Conservation (phyloP, 2,888 invertebrate species). For the Venusia cambrica region DNA sequence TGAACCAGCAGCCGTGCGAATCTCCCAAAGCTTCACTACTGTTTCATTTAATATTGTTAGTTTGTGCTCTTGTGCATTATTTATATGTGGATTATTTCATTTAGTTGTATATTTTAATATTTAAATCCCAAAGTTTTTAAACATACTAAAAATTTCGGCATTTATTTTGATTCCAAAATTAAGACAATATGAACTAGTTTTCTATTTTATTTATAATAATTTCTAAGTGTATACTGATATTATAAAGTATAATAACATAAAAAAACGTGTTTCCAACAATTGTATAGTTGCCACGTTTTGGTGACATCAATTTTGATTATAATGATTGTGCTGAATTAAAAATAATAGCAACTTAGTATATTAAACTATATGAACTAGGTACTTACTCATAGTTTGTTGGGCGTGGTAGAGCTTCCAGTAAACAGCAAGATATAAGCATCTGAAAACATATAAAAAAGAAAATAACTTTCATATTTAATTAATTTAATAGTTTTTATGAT, state of each 20-base stretch:
- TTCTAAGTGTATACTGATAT: no score
- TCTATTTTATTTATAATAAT: no score
- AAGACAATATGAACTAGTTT: no score
- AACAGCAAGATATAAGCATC: constrained; percentile 46
- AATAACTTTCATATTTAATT: background rate
- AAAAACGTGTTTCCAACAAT: no score
- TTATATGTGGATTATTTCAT: constrained; percentile 17
- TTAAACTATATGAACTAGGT: no score
- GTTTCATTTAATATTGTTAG: constrained; percentile 45
- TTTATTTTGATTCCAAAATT: background rate
- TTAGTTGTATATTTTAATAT: constrained; percentile 3
- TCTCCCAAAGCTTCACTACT: constrained; percentile 36
- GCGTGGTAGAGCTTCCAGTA: constrained; percentile 46
- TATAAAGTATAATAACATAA: no score
- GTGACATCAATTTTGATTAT: constrained; percentile 16
- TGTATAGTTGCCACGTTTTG: constrained; percentile 11
- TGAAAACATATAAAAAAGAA: constrained; percentile 38
- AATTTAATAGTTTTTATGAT: no score
- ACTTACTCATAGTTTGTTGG: constrained; percentile 64
- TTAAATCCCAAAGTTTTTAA: no score
- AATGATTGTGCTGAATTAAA: no score
- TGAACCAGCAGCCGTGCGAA: constrained; percentile 49
- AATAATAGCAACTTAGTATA: no score
- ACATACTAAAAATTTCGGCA: background rate
- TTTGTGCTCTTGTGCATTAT: constrained; percentile 38